phyloP scores from a whole-genome alignment of 2,797 vertebrate genomes.

The Perodicticus potto region DNA sequence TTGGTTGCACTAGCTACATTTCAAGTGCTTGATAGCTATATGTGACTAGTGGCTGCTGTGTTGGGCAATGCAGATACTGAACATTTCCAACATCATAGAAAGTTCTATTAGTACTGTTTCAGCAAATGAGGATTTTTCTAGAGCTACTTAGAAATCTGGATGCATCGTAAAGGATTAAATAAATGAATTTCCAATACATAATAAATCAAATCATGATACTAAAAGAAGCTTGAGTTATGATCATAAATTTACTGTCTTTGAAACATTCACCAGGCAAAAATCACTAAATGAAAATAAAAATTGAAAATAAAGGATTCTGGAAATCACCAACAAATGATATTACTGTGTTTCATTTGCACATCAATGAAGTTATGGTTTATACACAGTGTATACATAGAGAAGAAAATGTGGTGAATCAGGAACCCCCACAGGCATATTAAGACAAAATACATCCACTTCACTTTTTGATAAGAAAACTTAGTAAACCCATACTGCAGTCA shows the following conservation, averaged over 20 bases:
- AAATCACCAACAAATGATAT: not conserved
- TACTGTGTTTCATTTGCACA: not conserved
- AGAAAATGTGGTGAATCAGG: conserved; percentile 30
- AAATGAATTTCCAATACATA: not conserved
- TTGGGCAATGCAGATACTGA: not conserved
- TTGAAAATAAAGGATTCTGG: not conserved
- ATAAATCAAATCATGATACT: not conserved
- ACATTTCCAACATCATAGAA: not conserved
- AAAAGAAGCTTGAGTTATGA: not conserved
- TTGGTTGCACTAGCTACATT: not conserved
- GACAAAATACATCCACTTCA: not conserved
- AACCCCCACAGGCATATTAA: not conserved
- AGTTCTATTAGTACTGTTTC: not conserved
- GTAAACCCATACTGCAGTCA: not conserved
- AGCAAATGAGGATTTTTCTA: not conserved
- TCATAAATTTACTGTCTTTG: not conserved
- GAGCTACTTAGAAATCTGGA: not conserved
- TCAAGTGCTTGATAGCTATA: not conserved
- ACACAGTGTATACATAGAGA: not conserved
- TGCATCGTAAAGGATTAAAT: not conserved
- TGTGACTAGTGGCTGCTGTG: not conserved
- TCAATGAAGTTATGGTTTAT: not conserved
- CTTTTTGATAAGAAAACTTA: not conserved
- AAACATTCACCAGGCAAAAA: conserved; percentile 20
- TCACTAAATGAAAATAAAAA: conserved; percentile 9